Conservation (phyloP, 1,140 invertebrate species). For the Heliconius melpomene region DNA sequence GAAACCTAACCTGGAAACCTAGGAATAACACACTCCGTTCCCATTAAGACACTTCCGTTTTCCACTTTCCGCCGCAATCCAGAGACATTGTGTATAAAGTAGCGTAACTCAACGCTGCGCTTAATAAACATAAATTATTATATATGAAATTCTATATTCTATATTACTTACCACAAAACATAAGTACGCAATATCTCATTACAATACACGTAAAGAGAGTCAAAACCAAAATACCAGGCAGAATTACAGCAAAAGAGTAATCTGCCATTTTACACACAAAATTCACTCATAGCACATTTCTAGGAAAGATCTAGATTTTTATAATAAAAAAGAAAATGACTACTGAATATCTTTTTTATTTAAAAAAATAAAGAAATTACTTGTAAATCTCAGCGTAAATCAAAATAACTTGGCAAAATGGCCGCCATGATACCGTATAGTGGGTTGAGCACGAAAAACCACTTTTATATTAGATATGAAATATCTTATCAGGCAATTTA, state of each 20-base stretch:
- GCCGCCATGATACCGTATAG: constrained; percentile 10
- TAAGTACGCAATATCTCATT: constrained; percentile 37
- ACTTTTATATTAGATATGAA: constrained; percentile 32
- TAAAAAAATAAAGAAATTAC: neutral
- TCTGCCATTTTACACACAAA: constrained; percentile 31
- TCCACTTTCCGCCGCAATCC: too few species aligned
- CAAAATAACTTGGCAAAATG: constrained; percentile 26
- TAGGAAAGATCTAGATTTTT: neutral
- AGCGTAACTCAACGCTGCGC: neutral
- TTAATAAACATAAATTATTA: neutral
- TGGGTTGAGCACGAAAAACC: constrained; percentile 20
- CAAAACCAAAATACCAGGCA: constrained; percentile 38
- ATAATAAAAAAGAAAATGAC: neutral
- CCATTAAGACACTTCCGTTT: too few species aligned
- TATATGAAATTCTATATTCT: neutral
- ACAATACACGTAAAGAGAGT: constrained; percentile 38
- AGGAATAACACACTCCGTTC: too few species aligned
- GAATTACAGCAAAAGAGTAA: constrained; percentile 24
- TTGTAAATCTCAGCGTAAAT: constrained; percentile 7
- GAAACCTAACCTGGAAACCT: too few species aligned
- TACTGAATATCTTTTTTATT: too few species aligned
- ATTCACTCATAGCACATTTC: neutral
- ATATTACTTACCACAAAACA: constrained; percentile 42
- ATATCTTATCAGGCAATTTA: constrained; percentile 39
- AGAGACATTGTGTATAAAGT: neutral